Percentiles rank a stretch among this genome's conserved stretches.
These are phyloP conservation scores for Drosophila sordidula DNA, from an alignment of 2,888 invertebrate genomes.

Conservation along the genomic window DNA sequence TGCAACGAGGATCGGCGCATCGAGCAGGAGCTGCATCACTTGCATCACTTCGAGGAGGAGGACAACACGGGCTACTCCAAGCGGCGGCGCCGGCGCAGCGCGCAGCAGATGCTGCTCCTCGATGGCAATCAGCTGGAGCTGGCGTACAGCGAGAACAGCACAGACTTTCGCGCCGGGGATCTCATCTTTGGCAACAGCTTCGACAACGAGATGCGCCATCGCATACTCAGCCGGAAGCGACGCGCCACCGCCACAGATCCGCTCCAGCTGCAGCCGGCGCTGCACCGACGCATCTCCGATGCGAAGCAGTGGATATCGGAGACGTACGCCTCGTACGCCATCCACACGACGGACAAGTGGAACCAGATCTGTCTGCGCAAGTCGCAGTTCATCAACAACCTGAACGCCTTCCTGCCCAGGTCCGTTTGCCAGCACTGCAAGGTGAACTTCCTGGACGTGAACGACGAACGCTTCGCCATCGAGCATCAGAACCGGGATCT, in stretches of 20 bases:
- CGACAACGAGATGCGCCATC: conserved; percentile 86
- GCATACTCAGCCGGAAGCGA: conserved; percentile 86
- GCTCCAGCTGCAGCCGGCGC: conserved; percentile 85
- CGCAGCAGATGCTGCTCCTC: conserved; percentile 42
- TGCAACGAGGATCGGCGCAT: conserved; percentile 89
- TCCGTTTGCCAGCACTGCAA: conserved; percentile 91
- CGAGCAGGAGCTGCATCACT: conserved; percentile 85
- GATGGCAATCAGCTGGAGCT: conserved; percentile 61
- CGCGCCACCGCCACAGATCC: conserved; percentile 85
- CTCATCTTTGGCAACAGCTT: conserved; percentile 87
- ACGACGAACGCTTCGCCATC: conserved; percentile 91
- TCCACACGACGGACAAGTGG: conserved; percentile 92
- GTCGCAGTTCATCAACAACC: conserved; percentile 92
- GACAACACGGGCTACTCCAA: conserved; percentile 87
- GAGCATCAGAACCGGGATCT: conserved; percentile 92
- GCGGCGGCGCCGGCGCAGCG: conserved; percentile 84
- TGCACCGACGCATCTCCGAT: conserved; percentile 89
- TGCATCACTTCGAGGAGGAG: conserved; percentile 87
- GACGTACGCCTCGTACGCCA: conserved; percentile 94
- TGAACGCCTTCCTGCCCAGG: conserved; percentile 91
- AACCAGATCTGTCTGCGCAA: conserved; percentile 92
- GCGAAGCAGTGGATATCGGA: conserved; percentile 95
- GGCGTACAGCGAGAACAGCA: conserved; percentile 77
- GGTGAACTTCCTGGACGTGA: conserved; percentile 91
- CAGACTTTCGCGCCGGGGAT: conserved; percentile 85